Conservation (phyloP, 2,797 vertebrate species). For the Labroides dimidiatus region DNA sequence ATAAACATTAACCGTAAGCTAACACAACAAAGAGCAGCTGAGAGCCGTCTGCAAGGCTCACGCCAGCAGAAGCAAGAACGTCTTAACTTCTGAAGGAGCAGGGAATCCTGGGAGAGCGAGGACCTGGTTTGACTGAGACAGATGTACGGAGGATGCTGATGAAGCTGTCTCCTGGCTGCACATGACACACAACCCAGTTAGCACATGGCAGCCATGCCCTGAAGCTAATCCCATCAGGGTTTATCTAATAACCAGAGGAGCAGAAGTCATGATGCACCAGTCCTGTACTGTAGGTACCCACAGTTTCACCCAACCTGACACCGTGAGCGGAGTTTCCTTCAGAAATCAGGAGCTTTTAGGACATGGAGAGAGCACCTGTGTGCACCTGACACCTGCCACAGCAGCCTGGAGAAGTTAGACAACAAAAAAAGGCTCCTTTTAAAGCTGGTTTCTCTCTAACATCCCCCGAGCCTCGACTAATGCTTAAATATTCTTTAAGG, state of each 20-base stretch:
- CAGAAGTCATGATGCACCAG: neutral
- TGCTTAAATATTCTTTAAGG: neutral
- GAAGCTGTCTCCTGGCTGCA: neutral
- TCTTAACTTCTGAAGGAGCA: neutral
- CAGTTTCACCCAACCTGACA: neutral
- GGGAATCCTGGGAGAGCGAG: conserved; percentile 28
- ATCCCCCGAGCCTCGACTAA: neutral
- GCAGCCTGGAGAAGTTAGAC: neutral
- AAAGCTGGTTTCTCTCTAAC: neutral
- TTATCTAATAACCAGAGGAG: neutral
- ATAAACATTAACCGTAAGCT: too few relatives aligned
- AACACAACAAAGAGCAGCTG: too few relatives aligned
- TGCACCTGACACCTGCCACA: neutral
- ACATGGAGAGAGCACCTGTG: neutral
- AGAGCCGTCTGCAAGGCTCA: too few relatives aligned
- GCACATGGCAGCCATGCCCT: neutral
- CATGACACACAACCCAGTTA: conserved; percentile 8
- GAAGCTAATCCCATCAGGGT: neutral
- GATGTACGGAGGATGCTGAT: conserved; percentile 3
- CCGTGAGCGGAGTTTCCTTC: neutral
- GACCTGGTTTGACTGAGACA: conserved; percentile 38
- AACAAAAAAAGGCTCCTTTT: conserved; percentile 5
- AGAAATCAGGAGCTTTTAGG: neutral
- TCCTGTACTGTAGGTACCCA: neutral
- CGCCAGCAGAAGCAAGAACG: neutral